Evolutionary conservation across 37 sponge, comb jelly and placozoan species (phyloP).

Genomic region (Halisarca cf. caerulea): DNA sequence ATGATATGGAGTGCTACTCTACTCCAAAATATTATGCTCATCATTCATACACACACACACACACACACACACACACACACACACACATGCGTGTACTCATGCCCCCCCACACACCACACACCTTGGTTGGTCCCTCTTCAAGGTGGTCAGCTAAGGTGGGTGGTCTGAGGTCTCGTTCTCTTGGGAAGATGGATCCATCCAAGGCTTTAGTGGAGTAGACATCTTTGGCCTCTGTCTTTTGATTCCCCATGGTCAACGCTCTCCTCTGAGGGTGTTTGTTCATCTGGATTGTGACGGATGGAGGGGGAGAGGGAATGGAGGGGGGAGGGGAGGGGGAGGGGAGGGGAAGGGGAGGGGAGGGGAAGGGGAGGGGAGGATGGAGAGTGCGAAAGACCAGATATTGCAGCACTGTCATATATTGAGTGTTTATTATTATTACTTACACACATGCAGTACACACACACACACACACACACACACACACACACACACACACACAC

Average conservation of each 20-base stretch:
- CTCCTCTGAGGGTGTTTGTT: slow-evolving; percentile 47
- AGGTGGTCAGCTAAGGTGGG: slow-evolving; percentile 46
- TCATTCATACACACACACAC: too few species aligned
- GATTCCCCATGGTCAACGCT: slow-evolving; percentile 60
- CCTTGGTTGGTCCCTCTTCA: slow-evolving; percentile 62
- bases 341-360: not conserved
- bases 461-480: not conserved
- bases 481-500: slow-evolving; percentile 40
- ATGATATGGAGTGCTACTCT: too few species aligned
- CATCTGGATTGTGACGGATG: slow-evolving; percentile 42
- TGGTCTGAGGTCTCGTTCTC: slow-evolving; percentile 15
- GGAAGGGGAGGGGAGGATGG: not conserved
- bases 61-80: not conserved
- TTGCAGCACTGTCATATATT: not conserved
- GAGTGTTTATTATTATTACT: too few species aligned
- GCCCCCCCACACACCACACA: slow-evolving; percentile 20
- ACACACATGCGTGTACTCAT: too few species aligned
- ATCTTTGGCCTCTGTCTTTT: slow-evolving; percentile 49
- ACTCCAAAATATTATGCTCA: too few species aligned
- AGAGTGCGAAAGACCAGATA: not conserved
- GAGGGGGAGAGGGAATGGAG: slow-evolving; percentile 19
- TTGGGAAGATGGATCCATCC: not conserved
- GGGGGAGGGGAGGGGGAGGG: not conserved
- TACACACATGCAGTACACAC: too few species aligned
- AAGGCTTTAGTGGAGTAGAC: slow-evolving; percentile 24